Conservation (phyloP, 2,888 invertebrate species). For the Noctua comes region DNA sequence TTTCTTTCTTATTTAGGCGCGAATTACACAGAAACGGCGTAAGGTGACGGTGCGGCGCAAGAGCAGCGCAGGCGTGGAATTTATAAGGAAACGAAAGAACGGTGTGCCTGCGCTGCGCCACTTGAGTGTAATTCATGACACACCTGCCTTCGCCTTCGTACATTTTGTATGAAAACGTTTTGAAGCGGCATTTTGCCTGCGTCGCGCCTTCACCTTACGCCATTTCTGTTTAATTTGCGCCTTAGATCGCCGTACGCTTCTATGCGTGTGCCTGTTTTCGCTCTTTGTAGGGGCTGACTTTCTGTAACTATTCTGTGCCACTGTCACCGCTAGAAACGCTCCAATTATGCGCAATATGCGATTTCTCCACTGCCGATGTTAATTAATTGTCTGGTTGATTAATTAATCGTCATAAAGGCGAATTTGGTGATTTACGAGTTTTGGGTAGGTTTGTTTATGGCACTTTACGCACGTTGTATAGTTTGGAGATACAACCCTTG, state of each 20-base stretch:
- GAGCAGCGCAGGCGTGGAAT: too few relatives aligned
- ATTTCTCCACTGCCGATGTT: constrained; percentile 58
- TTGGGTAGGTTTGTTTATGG: constrained; percentile 46
- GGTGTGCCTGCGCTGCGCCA: too few relatives aligned
- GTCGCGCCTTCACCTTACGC: too few relatives aligned
- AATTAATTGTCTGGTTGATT: constrained; percentile 62
- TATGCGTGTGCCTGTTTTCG: background rate
- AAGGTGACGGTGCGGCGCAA: too few relatives aligned
- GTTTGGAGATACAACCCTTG: constrained; percentile 23
- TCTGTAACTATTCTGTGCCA: background rate
- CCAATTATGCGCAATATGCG: constrained; percentile 64
- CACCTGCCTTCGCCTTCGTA: too few relatives aligned
- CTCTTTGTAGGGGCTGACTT: background rate
- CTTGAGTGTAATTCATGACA: too few relatives aligned
- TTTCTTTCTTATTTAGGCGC: background rate
- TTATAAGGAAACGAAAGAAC: too few relatives aligned
- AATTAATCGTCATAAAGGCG: constrained; percentile 58
- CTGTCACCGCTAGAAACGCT: constrained; percentile 34
- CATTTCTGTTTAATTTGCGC: too few relatives aligned
- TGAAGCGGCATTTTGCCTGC: too few relatives aligned
- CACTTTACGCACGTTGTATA: constrained; percentile 14
- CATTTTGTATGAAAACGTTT: too few relatives aligned
- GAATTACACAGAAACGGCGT: too few relatives aligned
- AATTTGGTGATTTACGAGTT: constrained; percentile 58
- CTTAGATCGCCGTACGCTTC: background rate